phyloP scores from a whole-genome alignment of 2,113 vertebrate genomes.

The Platysteira castanea region DNA sequence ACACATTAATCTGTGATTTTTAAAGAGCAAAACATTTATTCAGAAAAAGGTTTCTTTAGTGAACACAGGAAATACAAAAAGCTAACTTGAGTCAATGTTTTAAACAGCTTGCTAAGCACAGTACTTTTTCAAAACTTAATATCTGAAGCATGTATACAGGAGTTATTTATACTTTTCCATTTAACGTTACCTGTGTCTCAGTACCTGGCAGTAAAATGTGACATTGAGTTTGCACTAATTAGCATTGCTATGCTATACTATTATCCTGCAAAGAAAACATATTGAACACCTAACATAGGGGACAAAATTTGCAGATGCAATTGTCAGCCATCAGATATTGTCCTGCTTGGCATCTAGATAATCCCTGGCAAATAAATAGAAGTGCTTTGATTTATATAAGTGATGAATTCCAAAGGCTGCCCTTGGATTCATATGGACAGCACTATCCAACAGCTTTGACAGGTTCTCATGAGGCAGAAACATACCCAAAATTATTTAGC shows the following conservation, averaged over 20 bases:
- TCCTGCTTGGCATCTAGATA: neutral
- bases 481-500: neutral
- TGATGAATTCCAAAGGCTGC: neutral
- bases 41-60: neutral
- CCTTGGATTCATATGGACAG: neutral
- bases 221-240: neutral
- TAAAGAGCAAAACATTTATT: neutral
- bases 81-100: neutral
- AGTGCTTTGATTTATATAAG: neutral
- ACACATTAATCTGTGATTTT: neutral
- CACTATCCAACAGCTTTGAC: neutral
- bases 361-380: neutral
- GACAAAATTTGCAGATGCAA: neutral
- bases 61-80: neutral
- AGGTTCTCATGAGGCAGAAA: neutral
- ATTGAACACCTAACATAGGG: neutral
- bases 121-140: neutral
- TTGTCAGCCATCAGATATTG: neutral
- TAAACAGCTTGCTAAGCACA: neutral
- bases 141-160: neutral
- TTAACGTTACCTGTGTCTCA: neutral
- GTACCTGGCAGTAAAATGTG: neutral
- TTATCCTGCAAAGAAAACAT: neutral
- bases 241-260: neutral
- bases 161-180: neutral